These are phyloP conservation scores for Paralichthys olivaceus DNA, from an alignment of 2,113 vertebrate species.

Conservation along the genomic window DNA sequence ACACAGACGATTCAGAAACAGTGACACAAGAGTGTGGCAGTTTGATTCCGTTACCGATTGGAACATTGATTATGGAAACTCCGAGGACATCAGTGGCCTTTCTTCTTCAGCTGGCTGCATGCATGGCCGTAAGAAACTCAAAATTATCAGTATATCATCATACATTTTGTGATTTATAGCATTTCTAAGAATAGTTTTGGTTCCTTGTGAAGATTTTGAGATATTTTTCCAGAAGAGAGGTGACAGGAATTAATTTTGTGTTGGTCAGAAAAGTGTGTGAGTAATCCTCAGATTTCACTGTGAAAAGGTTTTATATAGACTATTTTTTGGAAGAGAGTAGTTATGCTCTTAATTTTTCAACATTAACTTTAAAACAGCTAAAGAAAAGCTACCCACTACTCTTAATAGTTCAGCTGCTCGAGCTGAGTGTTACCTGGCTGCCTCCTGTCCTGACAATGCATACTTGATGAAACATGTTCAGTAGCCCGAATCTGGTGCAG, in stretches of 20 bases:
- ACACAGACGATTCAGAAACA: not conserved
- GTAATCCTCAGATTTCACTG: not conserved
- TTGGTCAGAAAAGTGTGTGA: not conserved
- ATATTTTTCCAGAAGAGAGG: not conserved
- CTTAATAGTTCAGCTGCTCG: too few relatives aligned
- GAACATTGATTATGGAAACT: conserved; percentile 13
- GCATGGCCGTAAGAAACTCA: conserved; percentile 49
- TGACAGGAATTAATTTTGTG: not conserved
- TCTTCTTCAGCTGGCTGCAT: conserved; percentile 58
- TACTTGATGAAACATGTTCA: not conserved
- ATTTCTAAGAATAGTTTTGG: not conserved
- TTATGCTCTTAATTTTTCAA: not conserved
- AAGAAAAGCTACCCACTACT: not conserved
- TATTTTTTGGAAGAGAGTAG: not conserved
- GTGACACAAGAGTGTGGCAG: not conserved
- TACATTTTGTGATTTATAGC: not conserved
- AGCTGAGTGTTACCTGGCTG: too few relatives aligned
- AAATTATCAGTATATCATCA: not conserved
- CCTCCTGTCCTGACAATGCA: not conserved
- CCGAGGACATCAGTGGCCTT: conserved; percentile 31
- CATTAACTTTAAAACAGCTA: not conserved
- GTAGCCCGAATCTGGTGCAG: too few relatives aligned
- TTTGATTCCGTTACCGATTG: not conserved
- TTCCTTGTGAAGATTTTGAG: not conserved
- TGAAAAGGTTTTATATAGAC: not conserved